Conservation (phyloP, 1,140 invertebrate genomes). For the Hirudo medicinalis region DNA sequence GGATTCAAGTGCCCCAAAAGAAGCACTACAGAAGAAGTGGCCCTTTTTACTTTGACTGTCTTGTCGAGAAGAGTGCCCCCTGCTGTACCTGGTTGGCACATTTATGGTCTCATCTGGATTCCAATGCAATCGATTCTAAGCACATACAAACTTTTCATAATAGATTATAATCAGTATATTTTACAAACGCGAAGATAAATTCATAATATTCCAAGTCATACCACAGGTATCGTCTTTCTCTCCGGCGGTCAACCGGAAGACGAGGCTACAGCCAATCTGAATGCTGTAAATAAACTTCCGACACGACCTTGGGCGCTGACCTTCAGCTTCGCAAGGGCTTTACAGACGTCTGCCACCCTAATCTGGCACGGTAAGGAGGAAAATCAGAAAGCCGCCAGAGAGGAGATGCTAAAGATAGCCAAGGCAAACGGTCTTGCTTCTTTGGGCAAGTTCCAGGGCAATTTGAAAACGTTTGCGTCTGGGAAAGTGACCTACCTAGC, state of each 20-base stretch:
- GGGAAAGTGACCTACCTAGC: constrained; percentile 67
- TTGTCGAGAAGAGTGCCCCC: constrained; percentile 45
- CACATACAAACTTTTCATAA: no score
- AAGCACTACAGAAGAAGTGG: constrained; percentile 60
- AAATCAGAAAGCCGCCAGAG: constrained; percentile 65
- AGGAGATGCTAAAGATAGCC: constrained; percentile 76
- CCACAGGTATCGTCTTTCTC: constrained; percentile 71
- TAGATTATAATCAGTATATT: no score
- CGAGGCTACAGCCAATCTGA: constrained; percentile 81
- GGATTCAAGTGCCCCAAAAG: constrained; percentile 60
- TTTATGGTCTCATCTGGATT: no score
- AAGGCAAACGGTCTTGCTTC: constrained; percentile 61
- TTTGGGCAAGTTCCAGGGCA: constrained; percentile 66
- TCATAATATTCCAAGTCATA: no score
- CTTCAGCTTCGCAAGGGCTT: constrained; percentile 82
- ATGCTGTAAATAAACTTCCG: constrained; percentile 74
- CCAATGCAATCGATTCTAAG: no score
- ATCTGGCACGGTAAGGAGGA: constrained; percentile 83
- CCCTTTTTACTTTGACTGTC: constrained; percentile 70
- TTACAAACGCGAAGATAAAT: no score
- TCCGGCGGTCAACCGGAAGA: constrained; percentile 94
- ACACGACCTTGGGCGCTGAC: constrained; percentile 83
- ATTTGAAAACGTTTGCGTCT: constrained; percentile 55
- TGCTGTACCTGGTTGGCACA: neutral
- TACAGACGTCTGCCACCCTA: constrained; percentile 73